phyloP scores from a whole-genome alignment of 1,140 invertebrate genomes.

The Drosophila tropicalis region DNA sequence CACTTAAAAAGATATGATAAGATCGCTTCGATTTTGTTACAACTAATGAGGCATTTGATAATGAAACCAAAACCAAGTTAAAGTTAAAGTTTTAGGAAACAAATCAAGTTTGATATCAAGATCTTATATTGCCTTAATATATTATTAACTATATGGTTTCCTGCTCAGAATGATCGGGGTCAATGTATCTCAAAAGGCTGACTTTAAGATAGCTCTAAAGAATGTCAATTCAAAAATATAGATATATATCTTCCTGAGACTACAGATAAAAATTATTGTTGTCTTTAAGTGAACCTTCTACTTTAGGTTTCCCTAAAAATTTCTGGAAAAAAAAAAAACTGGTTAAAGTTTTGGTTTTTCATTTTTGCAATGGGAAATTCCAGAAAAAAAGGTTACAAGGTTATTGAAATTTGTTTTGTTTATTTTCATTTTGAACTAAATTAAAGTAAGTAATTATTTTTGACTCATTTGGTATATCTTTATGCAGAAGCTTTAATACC shows the following conservation, averaged over 20 bases:
- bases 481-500: background rate
- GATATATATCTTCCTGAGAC: too few species aligned
- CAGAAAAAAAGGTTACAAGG: background rate
- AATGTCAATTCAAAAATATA: too few species aligned
- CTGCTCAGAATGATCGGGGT: background rate
- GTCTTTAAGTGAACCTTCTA: too few species aligned
- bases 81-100: background rate
- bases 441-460: background rate
- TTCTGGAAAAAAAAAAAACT: too few species aligned
- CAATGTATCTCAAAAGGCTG: background rate
- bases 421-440: background rate
- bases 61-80: background rate
- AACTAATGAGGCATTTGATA: background rate
- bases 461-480: background rate
- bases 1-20: background rate
- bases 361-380: background rate
- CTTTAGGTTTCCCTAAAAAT: too few species aligned
- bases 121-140: conserved; percentile 2
- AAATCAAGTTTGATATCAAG: conserved; percentile 3
- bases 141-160: background rate
- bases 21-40: background rate
- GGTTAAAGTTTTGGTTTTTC: too few species aligned
- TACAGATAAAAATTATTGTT: too few species aligned
- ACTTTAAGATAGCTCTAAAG: too few species aligned
- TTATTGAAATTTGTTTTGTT: background rate